Conservation (phyloP, 2,888 invertebrate species). For the Papilio elwesi region DNA sequence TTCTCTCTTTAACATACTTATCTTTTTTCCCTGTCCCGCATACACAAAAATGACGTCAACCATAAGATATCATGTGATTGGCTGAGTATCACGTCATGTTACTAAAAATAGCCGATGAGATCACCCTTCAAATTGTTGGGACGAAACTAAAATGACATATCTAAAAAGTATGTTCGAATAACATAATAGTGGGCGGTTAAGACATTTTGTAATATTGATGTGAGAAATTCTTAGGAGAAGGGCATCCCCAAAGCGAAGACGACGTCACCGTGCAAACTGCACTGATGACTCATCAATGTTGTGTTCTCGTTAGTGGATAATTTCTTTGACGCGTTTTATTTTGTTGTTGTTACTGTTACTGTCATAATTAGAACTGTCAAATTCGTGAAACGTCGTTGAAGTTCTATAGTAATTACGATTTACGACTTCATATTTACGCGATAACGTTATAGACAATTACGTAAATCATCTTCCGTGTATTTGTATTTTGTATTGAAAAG, state of each 20-base stretch:
- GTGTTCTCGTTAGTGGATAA: conserved; percentile 66
- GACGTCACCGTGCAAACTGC: conserved; percentile 72
- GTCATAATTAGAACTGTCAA: conserved; percentile 71
- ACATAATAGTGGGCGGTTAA: conserved; percentile 59
- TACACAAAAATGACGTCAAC: conserved; percentile 61
- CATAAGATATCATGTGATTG: conserved; percentile 59
- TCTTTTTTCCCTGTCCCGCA: conserved; percentile 38
- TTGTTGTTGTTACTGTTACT: conserved; percentile 62
- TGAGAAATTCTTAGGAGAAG: conserved; percentile 72
- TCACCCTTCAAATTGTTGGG: conserved; percentile 69
- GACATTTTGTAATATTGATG: conserved; percentile 59
- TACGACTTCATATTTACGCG: conserved; percentile 49
- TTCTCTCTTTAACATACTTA: conserved; percentile 14
- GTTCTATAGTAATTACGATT: conserved; percentile 44
- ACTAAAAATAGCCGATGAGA: conserved; percentile 70
- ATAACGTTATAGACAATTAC: conserved; percentile 56
- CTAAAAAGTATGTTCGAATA: conserved; percentile 59
- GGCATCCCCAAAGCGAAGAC: conserved; percentile 78
- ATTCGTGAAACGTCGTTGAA: conserved; percentile 56
- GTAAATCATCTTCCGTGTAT: conserved; percentile 51
- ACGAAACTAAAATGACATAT: conserved; percentile 53
- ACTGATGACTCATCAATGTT: conserved; percentile 80
- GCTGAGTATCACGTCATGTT: conserved; percentile 72
- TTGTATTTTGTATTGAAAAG: conserved; percentile 49
- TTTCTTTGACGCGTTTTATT: conserved; percentile 66